These are phyloP conservation scores for Conomelus anceps DNA, from an alignment of 2,888 invertebrate genomes.

Conservation along the genomic window DNA sequence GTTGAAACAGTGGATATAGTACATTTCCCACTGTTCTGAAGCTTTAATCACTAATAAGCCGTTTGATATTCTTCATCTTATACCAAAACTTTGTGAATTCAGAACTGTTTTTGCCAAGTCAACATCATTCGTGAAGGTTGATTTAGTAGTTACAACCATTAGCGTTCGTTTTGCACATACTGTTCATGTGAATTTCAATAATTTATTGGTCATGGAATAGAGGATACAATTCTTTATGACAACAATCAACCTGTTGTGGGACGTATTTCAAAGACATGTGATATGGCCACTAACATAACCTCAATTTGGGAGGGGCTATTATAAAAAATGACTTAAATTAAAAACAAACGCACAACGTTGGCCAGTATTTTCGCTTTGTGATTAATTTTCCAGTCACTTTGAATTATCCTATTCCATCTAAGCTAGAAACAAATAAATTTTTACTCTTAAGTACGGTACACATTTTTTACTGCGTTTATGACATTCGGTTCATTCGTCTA, in stretches of 20 bases:
- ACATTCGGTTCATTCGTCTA: too few relatives aligned
- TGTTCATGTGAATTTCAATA: not conserved
- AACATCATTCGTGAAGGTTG: not conserved
- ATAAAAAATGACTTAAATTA: not conserved
- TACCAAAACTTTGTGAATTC: not conserved
- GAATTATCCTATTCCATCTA: not conserved
- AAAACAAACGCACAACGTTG: not conserved
- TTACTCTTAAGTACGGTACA: not conserved
- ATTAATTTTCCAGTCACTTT: not conserved
- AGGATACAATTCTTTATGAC: not conserved
- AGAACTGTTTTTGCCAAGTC: not conserved
- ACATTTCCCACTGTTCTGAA: not conserved
- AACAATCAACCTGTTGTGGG: not conserved
- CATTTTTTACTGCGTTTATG: too few relatives aligned
- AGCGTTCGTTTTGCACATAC: not conserved
- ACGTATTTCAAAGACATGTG: not conserved
- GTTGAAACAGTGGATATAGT: not conserved
- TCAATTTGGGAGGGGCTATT: not conserved
- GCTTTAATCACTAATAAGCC: not conserved
- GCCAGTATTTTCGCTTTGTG: not conserved
- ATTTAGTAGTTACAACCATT: not conserved
- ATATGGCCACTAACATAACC: not conserved
- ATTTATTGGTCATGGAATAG: not conserved
- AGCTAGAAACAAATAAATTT: too few relatives aligned
- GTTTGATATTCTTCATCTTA: not conserved